Conservation (phyloP, 2,797 vertebrate genomes). For the Anas bernieri region DNA sequence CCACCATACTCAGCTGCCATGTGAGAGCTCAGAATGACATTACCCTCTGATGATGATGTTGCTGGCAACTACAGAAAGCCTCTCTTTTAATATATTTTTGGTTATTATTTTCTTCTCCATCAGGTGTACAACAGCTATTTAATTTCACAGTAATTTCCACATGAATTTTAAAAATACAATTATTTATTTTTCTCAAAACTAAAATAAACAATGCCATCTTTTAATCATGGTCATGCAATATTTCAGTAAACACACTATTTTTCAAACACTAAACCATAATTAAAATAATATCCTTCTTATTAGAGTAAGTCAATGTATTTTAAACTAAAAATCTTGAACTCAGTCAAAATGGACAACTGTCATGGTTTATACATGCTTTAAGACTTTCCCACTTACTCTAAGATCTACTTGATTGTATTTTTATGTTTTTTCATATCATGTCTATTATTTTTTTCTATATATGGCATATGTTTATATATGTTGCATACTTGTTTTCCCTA, state of each 20-base stretch:
- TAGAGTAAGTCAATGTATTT: not conserved
- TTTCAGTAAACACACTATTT: not conserved
- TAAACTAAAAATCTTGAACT: too few species aligned
- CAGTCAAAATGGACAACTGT: too few species aligned
- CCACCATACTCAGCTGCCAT: not conserved
- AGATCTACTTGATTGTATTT: not conserved
- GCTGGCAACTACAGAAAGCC: rapidly evolving
- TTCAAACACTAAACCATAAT: not conserved
- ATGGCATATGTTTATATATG: not conserved
- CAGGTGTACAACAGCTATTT: not conserved
- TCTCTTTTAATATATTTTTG: not conserved
- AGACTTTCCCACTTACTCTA: not conserved
- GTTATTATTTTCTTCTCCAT: not conserved
- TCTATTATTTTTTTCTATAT: not conserved
- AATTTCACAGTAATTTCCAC: not conserved
- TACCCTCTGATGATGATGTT: not conserved
- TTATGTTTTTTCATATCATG: not conserved
- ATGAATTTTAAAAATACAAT: not conserved
- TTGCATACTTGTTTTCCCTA: not conserved
- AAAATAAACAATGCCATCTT: not conserved
- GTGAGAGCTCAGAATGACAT: not conserved
- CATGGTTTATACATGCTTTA: too few species aligned
- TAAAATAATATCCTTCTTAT: not conserved
- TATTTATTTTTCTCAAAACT: not conserved
- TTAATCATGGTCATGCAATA: not conserved